phyloP scores from a whole-genome alignment of 1,140 invertebrate species.

The Cyclina sinensis region DNA sequence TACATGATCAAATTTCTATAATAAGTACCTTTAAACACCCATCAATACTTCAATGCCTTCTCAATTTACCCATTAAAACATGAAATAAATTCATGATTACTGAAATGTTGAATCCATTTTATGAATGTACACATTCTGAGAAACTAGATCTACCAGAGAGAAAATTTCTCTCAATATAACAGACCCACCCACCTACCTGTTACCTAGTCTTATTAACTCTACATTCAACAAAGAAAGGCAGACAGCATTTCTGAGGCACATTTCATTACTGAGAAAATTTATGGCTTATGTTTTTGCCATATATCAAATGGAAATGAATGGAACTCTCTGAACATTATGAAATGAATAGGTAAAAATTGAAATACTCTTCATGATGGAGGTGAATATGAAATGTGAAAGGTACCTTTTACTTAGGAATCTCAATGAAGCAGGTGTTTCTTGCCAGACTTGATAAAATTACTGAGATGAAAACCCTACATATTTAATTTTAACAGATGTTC shows the following conservation, averaged over 20 bases:
- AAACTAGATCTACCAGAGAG: neutral
- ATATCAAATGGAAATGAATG: constrained; percentile 13
- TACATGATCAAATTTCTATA: no score
- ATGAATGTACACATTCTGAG: neutral
- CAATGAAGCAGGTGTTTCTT: constrained; percentile 3
- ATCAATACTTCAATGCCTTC: no score
- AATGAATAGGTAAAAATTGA: neutral
- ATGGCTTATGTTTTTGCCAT: constrained; percentile 23
- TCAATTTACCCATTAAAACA: no score
- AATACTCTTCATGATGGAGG: constrained; percentile 7
- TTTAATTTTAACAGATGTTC: no score
- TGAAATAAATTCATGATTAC: no score
- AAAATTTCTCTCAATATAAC: neutral
- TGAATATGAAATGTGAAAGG: no score
- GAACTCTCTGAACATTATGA: neutral
- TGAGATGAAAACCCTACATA: neutral
- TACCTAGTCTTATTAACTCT: neutral
- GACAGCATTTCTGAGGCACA: neutral
- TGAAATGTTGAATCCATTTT: no score
- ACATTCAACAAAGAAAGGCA: neutral
- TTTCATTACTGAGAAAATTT: constrained; percentile 18
- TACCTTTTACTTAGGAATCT: no score
- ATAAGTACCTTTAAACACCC: no score
- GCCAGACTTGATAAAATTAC: constrained; percentile 8
- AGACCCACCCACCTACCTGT: neutral